Evolutionary conservation across 2,797 vertebrate genomes (phyloP).

Genomic region (Micromesistius poutassou): DNA sequence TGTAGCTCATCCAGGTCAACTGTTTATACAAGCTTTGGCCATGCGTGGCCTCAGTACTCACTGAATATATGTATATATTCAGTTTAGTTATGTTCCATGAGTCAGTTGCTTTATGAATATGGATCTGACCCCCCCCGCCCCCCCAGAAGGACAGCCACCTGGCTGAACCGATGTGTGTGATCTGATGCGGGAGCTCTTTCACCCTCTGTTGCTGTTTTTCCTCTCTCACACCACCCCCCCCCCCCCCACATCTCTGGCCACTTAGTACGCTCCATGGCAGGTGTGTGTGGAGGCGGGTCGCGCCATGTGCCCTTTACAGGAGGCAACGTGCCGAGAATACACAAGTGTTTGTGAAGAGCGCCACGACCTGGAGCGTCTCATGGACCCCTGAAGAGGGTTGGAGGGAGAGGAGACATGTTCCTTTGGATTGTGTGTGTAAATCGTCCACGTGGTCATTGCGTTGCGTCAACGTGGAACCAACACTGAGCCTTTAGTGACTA

Average conservation of each 20-base stretch:
- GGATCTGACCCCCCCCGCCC: neutral
- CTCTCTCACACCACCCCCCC: conserved; percentile 26
- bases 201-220: conserved; percentile 62
- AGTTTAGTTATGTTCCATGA: too few species aligned
- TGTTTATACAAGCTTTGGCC: too few species aligned
- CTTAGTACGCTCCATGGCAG: conserved; percentile 70
- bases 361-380: neutral
- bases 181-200: conserved; percentile 68
- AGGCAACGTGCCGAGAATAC: conserved; percentile 29
- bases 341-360: too few species aligned
- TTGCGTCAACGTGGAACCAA: too few species aligned
- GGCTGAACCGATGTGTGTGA: conserved; percentile 56
- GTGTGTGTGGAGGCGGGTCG: conserved; percentile 67
- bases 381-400: too few species aligned
- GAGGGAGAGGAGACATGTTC: too few species aligned
- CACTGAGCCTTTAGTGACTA: too few species aligned
- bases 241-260: conserved; percentile 58
- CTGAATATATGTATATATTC: too few species aligned
- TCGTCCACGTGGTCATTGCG: too few species aligned
- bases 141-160: conserved; percentile 67
- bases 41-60: too few species aligned
- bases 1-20: too few species aligned
- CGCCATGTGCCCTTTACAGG: conserved; percentile 73
- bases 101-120: neutral
- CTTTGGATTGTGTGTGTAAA: neutral